phyloP scores from a whole-genome alignment of 2,797 vertebrate species.

The Bradypodion ventrale region DNA sequence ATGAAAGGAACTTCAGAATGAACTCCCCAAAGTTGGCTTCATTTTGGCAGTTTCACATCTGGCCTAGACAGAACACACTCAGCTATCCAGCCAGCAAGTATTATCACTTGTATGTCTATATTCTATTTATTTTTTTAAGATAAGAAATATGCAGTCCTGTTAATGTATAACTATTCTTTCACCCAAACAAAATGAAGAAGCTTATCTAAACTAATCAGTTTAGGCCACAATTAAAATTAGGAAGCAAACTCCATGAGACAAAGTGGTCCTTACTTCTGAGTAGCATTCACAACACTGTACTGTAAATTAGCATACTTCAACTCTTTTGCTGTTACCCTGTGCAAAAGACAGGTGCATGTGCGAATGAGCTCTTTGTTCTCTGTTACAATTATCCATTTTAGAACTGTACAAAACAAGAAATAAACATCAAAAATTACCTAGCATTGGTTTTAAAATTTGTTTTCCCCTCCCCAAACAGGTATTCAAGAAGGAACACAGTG shows the following conservation, averaged over 20 bases:
- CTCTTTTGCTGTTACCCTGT: background rate
- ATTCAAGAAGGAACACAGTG: slow-evolving; percentile 96
- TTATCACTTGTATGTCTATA: no score
- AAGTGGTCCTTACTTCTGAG: background rate
- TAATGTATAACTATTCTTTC: no score
- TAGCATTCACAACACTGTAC: background rate
- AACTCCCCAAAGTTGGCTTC: no score
- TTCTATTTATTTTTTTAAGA: no score
- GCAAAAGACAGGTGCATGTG: no score
- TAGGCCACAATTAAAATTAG: background rate
- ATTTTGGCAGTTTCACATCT: no score
- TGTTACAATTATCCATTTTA: slow-evolving; percentile 10
- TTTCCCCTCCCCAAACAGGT: slow-evolving; percentile 81
- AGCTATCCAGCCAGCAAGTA: no score
- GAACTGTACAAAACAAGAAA: slow-evolving; percentile 30
- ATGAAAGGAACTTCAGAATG: no score
- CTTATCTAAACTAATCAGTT: no score
- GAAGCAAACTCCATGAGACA: background rate
- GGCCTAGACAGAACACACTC: no score
- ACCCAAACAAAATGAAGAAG: no score
- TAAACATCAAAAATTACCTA: slow-evolving; percentile 8
- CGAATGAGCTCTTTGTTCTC: slow-evolving; percentile 25
- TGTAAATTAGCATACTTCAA: background rate
- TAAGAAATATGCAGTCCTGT: no score
- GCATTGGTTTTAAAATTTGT: slow-evolving; percentile 41